phyloP scores from a whole-genome alignment of 2,888 invertebrate species.

The Serripes groenlandicus region DNA sequence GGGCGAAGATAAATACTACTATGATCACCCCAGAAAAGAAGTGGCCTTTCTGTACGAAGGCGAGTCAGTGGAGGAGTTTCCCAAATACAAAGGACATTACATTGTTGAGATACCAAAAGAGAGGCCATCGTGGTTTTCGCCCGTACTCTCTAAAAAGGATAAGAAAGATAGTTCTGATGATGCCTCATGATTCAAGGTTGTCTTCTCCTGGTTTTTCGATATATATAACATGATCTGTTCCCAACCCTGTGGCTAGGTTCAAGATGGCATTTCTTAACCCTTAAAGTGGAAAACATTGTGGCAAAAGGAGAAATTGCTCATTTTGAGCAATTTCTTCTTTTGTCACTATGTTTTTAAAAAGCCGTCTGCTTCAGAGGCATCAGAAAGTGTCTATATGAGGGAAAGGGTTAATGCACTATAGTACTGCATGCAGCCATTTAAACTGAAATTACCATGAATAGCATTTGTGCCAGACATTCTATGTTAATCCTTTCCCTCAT shows the following conservation, averaged over 20 bases:
- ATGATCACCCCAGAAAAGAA: slow-evolving; percentile 89
- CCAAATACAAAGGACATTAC: slow-evolving; percentile 89
- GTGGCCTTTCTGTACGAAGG: slow-evolving; percentile 95
- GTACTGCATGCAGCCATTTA: too few relatives aligned
- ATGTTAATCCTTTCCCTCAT: too few relatives aligned
- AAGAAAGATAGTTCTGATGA: slow-evolving; percentile 11
- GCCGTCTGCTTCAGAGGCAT: too few relatives aligned
- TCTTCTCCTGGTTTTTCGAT: background rate
- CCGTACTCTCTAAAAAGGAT: background rate
- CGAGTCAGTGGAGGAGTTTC: slow-evolving; percentile 88
- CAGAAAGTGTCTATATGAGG: too few relatives aligned
- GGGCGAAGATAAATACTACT: slow-evolving; percentile 89
- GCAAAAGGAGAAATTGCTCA: background rate
- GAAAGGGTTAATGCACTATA: too few relatives aligned
- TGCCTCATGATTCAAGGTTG: background rate
- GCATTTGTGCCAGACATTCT: too few relatives aligned
- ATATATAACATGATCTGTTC: too few relatives aligned
- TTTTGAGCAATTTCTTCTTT: background rate
- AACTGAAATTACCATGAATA: too few relatives aligned
- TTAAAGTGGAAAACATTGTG: background rate
- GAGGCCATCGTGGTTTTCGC: slow-evolving; percentile 94
- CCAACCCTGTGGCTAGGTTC: background rate
- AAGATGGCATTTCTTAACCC: background rate
- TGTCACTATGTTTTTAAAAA: background rate
- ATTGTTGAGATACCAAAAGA: slow-evolving; percentile 93